phyloP scores from a whole-genome alignment of 2,888 invertebrate genomes.

The Eremobia ochroleuca region DNA sequence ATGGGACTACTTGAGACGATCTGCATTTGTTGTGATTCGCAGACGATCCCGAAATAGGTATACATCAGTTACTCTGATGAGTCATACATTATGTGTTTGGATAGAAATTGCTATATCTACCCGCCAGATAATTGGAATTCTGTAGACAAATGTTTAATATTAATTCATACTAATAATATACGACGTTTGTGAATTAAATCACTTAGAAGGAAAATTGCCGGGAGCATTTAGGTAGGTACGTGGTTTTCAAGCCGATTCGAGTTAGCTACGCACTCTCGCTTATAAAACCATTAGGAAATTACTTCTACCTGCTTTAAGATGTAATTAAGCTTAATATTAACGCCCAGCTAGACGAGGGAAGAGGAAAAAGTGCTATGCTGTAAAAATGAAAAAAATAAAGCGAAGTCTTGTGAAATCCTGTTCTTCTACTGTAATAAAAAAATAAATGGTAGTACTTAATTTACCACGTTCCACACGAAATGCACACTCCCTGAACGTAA shows the following conservation, averaged over 20 bases:
- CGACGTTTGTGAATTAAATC: slow-evolving; percentile 15
- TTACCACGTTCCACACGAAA: slow-evolving; percentile 48
- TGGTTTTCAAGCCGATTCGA: slow-evolving; percentile 22
- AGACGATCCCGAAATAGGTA: slow-evolving; percentile 86
- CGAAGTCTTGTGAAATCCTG: slow-evolving; percentile 43
- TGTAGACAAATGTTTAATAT: slow-evolving; percentile 47
- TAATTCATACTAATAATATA: slow-evolving; percentile 30
- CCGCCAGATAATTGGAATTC: slow-evolving; percentile 57
- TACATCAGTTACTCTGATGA: slow-evolving; percentile 78
- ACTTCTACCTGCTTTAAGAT: slow-evolving; percentile 53
- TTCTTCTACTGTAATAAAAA: slow-evolving; percentile 56
- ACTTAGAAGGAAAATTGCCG: slow-evolving; percentile 11
- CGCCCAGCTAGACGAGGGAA: slow-evolving; percentile 45
- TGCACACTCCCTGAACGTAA: slow-evolving; percentile 62
- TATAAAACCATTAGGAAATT: slow-evolving; percentile 52
- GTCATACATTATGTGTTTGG: slow-evolving; percentile 73
- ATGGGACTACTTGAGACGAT: slow-evolving; percentile 71
- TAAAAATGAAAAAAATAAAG: slow-evolving; percentile 61
- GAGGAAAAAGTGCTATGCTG: slow-evolving; percentile 44
- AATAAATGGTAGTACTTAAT: slow-evolving; percentile 40
- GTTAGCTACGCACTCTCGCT: slow-evolving; percentile 32
- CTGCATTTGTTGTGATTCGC: slow-evolving; percentile 82
- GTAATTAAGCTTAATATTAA: slow-evolving; percentile 60
- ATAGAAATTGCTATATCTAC: slow-evolving; percentile 59
- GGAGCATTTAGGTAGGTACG: background rate